Evolutionary conservation across 2,797 vertebrate species (phyloP).

Genomic region (Chaunax sp.): DNA sequence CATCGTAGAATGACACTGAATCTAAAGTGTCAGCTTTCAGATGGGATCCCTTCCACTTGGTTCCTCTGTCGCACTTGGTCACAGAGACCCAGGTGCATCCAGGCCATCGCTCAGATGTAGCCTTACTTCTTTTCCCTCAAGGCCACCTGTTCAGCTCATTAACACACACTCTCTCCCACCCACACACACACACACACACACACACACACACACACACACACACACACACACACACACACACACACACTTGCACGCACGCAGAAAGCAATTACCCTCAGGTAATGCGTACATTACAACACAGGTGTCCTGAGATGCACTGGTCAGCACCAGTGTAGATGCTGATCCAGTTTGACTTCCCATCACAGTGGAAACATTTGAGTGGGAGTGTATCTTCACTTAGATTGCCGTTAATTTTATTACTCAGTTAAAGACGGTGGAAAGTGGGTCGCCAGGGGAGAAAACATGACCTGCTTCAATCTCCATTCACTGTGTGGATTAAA

Average conservation of each 20-base stretch:
- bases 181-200: slow-evolving; percentile 19
- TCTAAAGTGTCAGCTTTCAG: slow-evolving; percentile 73
- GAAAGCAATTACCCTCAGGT: slow-evolving; percentile 22
- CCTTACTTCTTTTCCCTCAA: slow-evolving; percentile 22
- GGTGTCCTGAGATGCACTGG: slow-evolving; percentile 48
- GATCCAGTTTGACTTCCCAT: slow-evolving; percentile 59
- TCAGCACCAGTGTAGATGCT: slow-evolving; percentile 33
- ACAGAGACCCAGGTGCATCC: slow-evolving; percentile 77
- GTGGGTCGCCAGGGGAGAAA: slow-evolving; percentile 51
- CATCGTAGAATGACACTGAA: slow-evolving; percentile 46
- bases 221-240: slow-evolving; percentile 1
- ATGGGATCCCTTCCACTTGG: slow-evolving; percentile 61
- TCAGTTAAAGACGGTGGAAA: slow-evolving; percentile 52
- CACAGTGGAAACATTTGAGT: slow-evolving; percentile 57
- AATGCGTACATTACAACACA: slow-evolving; percentile 38
- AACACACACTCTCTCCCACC: slow-evolving; percentile 13
- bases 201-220: slow-evolving; percentile 12
- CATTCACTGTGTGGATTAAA: slow-evolving; percentile 69
- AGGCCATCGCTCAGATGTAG: slow-evolving; percentile 25
- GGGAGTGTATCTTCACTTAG: slow-evolving; percentile 64
- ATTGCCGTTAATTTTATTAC: slow-evolving; percentile 53
- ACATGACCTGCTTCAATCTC: slow-evolving; percentile 56
- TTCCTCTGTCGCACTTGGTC: slow-evolving; percentile 40
- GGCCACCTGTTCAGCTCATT: slow-evolving; percentile 69
- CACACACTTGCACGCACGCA: slow-evolving; percentile 9